Evolutionary conservation across 1,140 invertebrate species (phyloP).

Genomic region (Apolygus lucorum): DNA sequence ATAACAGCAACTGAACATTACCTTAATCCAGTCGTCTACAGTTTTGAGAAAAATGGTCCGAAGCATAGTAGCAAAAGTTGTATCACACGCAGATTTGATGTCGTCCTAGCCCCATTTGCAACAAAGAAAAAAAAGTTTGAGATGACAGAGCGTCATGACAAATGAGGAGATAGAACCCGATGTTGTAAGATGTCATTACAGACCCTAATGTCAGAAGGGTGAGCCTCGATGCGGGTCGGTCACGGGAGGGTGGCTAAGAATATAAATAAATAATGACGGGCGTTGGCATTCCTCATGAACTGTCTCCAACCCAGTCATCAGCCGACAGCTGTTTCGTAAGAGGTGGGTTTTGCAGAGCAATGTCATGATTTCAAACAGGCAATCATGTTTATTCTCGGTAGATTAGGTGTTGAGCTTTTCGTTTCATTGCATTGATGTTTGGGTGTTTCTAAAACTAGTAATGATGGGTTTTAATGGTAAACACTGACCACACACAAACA

Average conservation of each 20-base stretch:
- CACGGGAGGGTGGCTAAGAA: neutral
- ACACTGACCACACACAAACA: no score
- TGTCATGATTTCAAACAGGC: neutral
- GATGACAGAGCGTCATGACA: neutral
- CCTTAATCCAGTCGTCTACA: no score
- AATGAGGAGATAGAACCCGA: neutral
- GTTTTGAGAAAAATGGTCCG: no score
- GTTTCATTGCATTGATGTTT: no score
- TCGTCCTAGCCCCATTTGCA: no score
- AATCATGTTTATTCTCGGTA: neutral
- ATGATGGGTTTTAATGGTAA: no score
- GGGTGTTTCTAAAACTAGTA: no score
- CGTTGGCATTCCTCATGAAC: neutral
- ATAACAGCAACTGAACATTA: no score
- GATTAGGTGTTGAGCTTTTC: neutral
- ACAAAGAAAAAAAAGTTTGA: no score
- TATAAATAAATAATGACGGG: neutral
- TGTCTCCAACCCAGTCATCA: neutral
- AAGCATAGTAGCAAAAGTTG: no score
- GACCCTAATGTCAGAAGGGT: neutral
- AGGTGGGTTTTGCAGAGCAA: neutral
- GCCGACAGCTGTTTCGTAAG: neutral
- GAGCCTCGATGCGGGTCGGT: neutral
- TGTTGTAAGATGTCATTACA: neutral
- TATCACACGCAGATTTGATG: no score